Evolutionary conservation across 2,113 vertebrate species (phyloP).

Genomic region (Psilopogon haemacephalus): DNA sequence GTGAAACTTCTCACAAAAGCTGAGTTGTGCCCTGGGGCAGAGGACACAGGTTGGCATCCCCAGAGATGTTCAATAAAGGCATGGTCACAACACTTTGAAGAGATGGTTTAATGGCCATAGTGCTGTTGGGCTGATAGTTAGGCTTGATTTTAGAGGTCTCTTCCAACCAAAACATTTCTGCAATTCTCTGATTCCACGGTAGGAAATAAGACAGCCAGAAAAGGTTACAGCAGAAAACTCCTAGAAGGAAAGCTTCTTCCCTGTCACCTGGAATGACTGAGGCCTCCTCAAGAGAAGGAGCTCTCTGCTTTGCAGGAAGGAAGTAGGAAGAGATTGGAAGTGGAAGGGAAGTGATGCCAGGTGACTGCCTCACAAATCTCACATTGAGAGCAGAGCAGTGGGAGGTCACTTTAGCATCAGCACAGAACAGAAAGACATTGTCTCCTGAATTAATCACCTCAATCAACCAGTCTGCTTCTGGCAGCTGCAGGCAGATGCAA

Average conservation of each 20-base stretch:
- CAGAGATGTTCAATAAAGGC: too few relatives aligned
- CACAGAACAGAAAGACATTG: neutral
- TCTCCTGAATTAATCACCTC: slow-evolving; percentile 50
- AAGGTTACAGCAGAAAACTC: neutral
- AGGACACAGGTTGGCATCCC: neutral
- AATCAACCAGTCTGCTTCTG: slow-evolving; percentile 16
- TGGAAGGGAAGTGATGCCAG: slow-evolving; percentile 35
- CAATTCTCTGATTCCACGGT: neutral
- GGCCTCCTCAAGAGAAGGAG: slow-evolving; percentile 17
- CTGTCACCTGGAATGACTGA: slow-evolving; percentile 33
- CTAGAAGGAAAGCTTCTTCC: slow-evolving; percentile 1
- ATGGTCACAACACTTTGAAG: too few relatives aligned
- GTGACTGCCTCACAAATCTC: slow-evolving; percentile 53
- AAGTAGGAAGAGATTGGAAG: slow-evolving; percentile 2
- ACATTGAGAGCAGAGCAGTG: slow-evolving; percentile 29
- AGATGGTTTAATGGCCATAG: too few relatives aligned
- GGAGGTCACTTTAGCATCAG: slow-evolving; percentile 51
- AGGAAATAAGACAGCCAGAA: neutral
- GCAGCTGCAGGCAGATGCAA: neutral
- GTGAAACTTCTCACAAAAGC: neutral
- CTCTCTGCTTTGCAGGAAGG: slow-evolving; percentile 12
- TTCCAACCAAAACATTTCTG: too few relatives aligned
- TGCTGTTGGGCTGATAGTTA: too few relatives aligned
- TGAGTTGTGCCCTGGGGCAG: neutral
- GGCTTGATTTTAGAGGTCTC: too few relatives aligned